Base-by-base conservation (phyloP, 2,888 invertebrate species). In the Drosophila lutescens region DNA sequence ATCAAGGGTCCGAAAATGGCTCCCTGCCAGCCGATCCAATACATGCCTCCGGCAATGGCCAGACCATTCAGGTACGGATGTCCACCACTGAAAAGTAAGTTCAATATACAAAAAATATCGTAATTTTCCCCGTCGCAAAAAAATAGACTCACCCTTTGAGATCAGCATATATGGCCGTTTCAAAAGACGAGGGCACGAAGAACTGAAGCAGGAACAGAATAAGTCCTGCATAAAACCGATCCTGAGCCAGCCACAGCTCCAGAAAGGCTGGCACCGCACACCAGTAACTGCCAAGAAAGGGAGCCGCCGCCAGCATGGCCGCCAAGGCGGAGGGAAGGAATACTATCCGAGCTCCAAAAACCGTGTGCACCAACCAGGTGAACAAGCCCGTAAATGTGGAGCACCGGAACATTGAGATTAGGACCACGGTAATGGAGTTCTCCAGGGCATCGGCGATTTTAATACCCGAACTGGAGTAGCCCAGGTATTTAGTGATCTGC, bases 11-110 rank as follows among this genome's bases (percentile, higher is more conserved):
- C 99, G 68, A 99, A 96, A 79, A 99, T 97, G 1, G 99, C 99
- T 0, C 99, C 99, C 92, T 99, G 98, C 62, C 98, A 95, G 0
- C 99, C 99, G 79, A 99, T 93, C 94, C 98, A 99, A 93, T 98
- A 98, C 90, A 99, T 97, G 50, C 99, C 99, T 12, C 99, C 99
- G 17, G 98, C 99, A 89, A 99, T 98, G 2, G 99, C 97, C 59
- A 99, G 93, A 38, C 98, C 99, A 9, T 99, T 99, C 73, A 99
- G 94, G 93, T 99, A 99, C 0, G 99, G 99, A 93, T 99, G 99
- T 2, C 98, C 98, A 23, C 97, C 96, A 62, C 98, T 97, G 89
- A 54, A 49, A 56, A 65, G 59, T 2, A n/a, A 59, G 20, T 4
- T 4, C 4, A 26, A 26, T n/a, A n/a, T 56, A 2, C 2, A 8